Percentiles rank a stretch among this genome's conserved stretches.
Conservation (phyloP, 2,888 invertebrate species). For the Ganaspis brasiliensis region DNA sequence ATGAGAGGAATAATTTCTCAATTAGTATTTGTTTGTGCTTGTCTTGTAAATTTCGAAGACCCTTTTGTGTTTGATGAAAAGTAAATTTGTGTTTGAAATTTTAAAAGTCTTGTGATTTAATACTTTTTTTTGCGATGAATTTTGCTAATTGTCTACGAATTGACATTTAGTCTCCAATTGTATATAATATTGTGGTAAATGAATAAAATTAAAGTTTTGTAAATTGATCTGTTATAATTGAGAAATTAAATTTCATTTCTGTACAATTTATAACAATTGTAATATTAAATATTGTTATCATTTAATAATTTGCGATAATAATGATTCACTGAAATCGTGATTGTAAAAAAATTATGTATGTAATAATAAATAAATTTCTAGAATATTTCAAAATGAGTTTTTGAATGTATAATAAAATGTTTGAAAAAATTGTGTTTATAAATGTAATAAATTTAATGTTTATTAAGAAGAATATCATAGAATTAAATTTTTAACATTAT, state of each 20-base stretch:
- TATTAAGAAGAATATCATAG: too few species aligned
- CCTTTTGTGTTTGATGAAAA: neutral
- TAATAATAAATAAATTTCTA: neutral
- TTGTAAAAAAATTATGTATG: neutral
- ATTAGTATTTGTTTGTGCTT: constrained; percentile 62
- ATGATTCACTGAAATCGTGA: neutral
- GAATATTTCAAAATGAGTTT: neutral
- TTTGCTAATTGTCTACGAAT: neutral
- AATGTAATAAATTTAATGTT: neutral
- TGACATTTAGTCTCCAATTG: neutral
- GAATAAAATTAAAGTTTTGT: neutral
- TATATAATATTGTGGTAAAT: neutral
- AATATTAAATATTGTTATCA: neutral
- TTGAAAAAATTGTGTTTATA: neutral
- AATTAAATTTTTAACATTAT: too few species aligned
- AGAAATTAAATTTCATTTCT: neutral
- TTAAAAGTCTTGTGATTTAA: neutral
- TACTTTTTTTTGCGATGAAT: neutral
- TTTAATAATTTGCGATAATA: neutral
- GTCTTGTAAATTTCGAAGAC: constrained; percentile 59
- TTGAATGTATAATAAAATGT: neutral
- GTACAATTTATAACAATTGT: neutral
- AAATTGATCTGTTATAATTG: neutral
- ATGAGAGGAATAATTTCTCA: constrained; percentile 56
- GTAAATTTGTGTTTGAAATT: neutral